Base-by-base conservation (phyloP, 2,797 vertebrate species). In the Vultur gryphus region DNA sequence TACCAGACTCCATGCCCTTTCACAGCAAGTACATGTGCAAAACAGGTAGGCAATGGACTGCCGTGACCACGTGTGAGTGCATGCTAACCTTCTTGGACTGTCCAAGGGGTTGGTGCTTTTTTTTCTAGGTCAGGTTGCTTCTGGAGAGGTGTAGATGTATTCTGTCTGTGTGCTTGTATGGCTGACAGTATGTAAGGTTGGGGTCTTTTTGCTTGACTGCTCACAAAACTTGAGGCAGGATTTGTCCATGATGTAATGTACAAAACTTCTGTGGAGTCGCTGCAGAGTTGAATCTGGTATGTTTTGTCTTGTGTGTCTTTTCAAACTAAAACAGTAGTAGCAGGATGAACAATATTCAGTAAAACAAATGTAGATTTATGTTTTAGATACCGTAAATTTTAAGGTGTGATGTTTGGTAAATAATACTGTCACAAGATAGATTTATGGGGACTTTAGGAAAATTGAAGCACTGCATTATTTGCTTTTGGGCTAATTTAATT, bases 41-140 rank as follows among this genome's bases (percentile, higher is more conserved):
- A 39, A 8, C 11, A 26, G 33, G 12, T 24, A 15, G 64, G 26
- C 37, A 7, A 0, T 5, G 16, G 24, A 33, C 44, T 48, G 52
- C 39, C 0, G 0, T 52, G 13, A 46, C 49, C 20, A 4, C 0
- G 0, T 11, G 2, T 0, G 2, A 24, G 18, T 14, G 9, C 9
- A 2, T n/a, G 19, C 24, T 39, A 20, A 14, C 52, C 24, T 49
- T 41, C 25, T 72, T 18, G 6, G 19, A 6, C 28, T 44, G 18
- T 44, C 9, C 24, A 9, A 54, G 26, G 59, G 17, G 14, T 1
- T 7, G 7, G 37, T 78, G 78, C 3, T 24, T 49, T 72, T 72
- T 73, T 48, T 51, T 20, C 20, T 39, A 26, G 44, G 9, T 37
- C 2, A 1, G 3, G 4, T 39, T 70, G 20, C 37, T 69, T 84